Evolutionary conservation across 2,113 vertebrate species (phyloP), one percentile per base, ranked within the genome.

Genomic region (Pao palembangensis): DNA sequence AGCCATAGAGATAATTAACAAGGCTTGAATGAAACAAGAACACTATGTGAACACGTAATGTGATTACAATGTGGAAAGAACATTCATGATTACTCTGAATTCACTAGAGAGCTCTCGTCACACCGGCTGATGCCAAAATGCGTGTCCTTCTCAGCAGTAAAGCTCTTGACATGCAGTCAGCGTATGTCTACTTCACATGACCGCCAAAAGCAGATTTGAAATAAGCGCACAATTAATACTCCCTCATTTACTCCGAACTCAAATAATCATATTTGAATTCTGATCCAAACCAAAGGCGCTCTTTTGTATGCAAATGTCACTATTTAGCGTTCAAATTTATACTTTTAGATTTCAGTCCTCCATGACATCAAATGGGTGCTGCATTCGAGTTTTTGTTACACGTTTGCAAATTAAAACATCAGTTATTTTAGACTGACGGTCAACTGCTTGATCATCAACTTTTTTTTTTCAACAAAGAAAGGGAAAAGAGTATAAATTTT

Each of bases 11-110:
- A 76, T 70, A 79, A 75, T 82, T 80, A 79, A 49, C 54, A 28
- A 17, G 14, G 54, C 76, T 64, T 83, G 75, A 84, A 82, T 79
- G 64, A 83, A 76, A 82, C 49, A 55, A 77, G 80, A 84, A 87
- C 83, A 87, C 67, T 58, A 71, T 73, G 85, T 84, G 76, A 85
- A 64, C 58, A 69, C 68, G 48, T 81, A 83, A 90, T 86, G 77
- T 82, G 85, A 90, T 89, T 79, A 88, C 62, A 85, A 68, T 67
- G 71, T 71, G 78, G 73, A 82, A 71, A 75, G 71, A 88, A 84
- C 78, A 82, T 81, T 80, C 61, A 77, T 79, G 70, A 87, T 84
- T 80, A 79, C 78, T 67, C 75, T 76, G 42, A 65, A 86, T 74
- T 62, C 80, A 71, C 77, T 75, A 73, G 83, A 71, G 64, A 86